Evolutionary conservation across 2,113 vertebrate species (phyloP).

Genomic region (Isurus oxyrinchus): DNA sequence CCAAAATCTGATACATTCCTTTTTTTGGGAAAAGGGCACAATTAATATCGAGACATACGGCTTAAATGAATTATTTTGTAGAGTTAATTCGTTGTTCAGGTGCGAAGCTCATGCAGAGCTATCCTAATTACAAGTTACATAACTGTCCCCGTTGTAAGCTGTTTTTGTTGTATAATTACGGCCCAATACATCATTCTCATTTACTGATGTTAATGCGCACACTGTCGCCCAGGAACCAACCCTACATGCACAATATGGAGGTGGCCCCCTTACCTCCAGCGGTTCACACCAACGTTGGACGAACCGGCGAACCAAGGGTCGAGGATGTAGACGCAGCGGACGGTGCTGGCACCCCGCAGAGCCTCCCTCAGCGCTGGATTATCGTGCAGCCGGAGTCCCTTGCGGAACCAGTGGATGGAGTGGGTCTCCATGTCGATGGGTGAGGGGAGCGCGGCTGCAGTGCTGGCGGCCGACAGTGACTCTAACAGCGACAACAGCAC

Average conservation of each 20-base stretch:
- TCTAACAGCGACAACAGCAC: neutral
- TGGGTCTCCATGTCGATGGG: slow-evolving; percentile 53
- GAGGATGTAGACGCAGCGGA: slow-evolving; percentile 65
- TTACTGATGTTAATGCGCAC: neutral
- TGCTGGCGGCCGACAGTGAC: neutral
- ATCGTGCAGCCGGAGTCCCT: slow-evolving; percentile 66
- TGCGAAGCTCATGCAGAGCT: neutral
- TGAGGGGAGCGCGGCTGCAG: neutral
- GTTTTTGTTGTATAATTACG: neutral
- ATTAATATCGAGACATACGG: neutral
- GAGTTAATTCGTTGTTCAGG: neutral
- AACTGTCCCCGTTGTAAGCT: neutral
- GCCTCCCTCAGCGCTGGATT: slow-evolving; percentile 61
- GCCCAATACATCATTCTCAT: neutral
- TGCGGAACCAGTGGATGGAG: slow-evolving; percentile 71
- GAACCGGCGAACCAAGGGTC: slow-evolving; percentile 69
- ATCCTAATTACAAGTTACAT: neutral
- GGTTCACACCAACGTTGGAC: slow-evolving; percentile 65
- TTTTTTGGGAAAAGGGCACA: neutral
- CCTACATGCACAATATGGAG: too few species aligned
- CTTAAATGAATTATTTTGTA: neutral
- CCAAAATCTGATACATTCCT: neutral
- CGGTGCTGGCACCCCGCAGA: slow-evolving; percentile 54
- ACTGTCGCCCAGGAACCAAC: too few species aligned
- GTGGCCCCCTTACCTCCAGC: slow-evolving; percentile 56